A percentile compares a stretch with the other conserved stretches of the same genome.
Conservation (phyloP, 2,888 invertebrate species). For the Agrochola lota region DNA sequence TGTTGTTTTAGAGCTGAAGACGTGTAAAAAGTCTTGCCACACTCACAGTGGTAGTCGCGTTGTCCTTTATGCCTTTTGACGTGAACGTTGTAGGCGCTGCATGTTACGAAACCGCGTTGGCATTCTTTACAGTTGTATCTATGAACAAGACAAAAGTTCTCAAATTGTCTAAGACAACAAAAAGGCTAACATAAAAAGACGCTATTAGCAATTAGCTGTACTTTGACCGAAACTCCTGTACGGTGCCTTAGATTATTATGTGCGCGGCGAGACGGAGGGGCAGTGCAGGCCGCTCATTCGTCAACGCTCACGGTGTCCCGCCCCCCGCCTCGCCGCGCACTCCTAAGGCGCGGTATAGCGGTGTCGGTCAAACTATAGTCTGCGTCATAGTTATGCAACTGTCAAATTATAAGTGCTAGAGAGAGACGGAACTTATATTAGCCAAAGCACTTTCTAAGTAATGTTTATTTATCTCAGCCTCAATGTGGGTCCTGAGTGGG, state of each 20-base stretch:
- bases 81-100: constrained; percentile 85
- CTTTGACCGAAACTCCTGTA: too few species aligned
- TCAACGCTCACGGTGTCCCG: too few species aligned
- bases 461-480: too few species aligned
- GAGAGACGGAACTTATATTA: background rate
- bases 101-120: constrained; percentile 85
- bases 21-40: constrained; percentile 87
- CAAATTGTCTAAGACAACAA: background rate
- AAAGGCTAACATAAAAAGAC: background rate
- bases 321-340: too few species aligned
- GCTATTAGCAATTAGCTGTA: background rate
- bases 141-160: constrained; percentile 22
- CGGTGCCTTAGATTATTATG: too few species aligned
- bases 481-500: too few species aligned
- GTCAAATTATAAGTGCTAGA: background rate
- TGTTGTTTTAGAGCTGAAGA: constrained; percentile 87
- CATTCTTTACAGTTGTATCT: constrained; percentile 87
- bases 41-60: constrained; percentile 85
- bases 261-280: too few species aligned
- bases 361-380: too few species aligned
- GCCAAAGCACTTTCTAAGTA: too few species aligned
- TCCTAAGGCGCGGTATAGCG: too few species aligned
- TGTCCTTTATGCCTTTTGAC: constrained; percentile 87
- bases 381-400: background rate
- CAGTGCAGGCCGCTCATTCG: too few species aligned